phyloP scores from a whole-genome alignment of 92 coral and sea anemone genomes.

The Parazoanthus atlanticus region DNA sequence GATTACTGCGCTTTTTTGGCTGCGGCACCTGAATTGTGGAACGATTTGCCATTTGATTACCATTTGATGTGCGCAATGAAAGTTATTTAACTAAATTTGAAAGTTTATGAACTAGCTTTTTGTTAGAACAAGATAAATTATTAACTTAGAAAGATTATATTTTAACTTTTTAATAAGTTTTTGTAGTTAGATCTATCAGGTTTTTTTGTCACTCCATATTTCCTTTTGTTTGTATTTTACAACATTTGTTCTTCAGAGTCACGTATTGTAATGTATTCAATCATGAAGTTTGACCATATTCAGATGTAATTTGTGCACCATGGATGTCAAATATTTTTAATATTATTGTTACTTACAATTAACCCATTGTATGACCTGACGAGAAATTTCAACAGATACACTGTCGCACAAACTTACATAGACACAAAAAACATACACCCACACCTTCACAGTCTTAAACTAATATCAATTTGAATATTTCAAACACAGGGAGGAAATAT shows the following conservation, averaged over 20 bases:
- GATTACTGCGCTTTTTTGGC: neutral
- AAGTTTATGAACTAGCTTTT: neutral
- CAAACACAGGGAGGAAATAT: too few species aligned
- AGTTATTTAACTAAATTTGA: neutral
- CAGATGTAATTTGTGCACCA: neutral
- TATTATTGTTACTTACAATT: too few species aligned
- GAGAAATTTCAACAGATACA: neutral
- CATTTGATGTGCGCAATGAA: neutral
- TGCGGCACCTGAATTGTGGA: neutral
- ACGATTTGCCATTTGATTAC: neutral
- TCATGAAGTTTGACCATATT: neutral
- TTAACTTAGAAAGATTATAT: slow-evolving; percentile 6
- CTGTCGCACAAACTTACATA: neutral
- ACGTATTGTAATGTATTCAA: neutral
- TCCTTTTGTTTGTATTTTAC: slow-evolving; percentile 3
- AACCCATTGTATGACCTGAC: too few species aligned
- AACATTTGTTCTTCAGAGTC: neutral
- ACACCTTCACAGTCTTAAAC: neutral
- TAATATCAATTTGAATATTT: too few species aligned
- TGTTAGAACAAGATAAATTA: neutral
- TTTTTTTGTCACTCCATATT: neutral
- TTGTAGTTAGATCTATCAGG: neutral
- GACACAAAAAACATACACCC: slow-evolving; percentile 8
- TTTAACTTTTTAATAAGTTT: neutral
- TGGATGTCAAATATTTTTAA: too few species aligned